These are phyloP conservation scores for Agapostemon virescens DNA, from an alignment of 2,888 invertebrate genomes.

Conservation along the genomic window DNA sequence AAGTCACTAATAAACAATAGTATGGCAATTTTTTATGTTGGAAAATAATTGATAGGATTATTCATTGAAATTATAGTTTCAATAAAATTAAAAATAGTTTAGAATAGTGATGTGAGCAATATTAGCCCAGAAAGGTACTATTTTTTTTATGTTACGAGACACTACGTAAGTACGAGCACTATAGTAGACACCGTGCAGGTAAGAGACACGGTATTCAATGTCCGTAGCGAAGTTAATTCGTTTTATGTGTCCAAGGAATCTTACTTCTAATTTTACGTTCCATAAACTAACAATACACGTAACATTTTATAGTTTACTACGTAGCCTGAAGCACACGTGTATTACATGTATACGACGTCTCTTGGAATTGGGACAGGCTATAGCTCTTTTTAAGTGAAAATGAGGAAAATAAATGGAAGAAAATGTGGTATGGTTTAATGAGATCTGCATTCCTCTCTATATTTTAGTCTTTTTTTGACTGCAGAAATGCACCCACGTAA, in stretches of 20 bases:
- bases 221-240: background rate
- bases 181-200: background rate
- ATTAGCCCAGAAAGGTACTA: background rate
- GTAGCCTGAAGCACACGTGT: background rate
- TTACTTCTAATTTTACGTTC: conserved; percentile 13
- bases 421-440: conserved; percentile 15
- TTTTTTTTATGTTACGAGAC: background rate
- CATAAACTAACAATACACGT: background rate
- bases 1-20: no score
- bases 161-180: background rate
- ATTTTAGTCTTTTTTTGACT: background rate
- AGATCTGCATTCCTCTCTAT: background rate
- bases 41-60: no score
- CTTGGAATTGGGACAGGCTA: conserved; percentile 2
- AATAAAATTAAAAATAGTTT: no score
- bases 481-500: background rate
- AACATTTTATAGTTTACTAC: background rate
- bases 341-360: no score
- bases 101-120: background rate
- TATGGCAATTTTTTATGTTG: no score
- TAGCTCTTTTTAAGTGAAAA: conserved; percentile 17
- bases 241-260: background rate
- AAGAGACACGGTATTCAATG: background rate
- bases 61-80: no score
- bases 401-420: conserved; percentile 11